Evolutionary conservation across 2,888 invertebrate genomes (phyloP), one percentile per base, ranked within the genome.

Genomic region (Uropetala carovei): DNA sequence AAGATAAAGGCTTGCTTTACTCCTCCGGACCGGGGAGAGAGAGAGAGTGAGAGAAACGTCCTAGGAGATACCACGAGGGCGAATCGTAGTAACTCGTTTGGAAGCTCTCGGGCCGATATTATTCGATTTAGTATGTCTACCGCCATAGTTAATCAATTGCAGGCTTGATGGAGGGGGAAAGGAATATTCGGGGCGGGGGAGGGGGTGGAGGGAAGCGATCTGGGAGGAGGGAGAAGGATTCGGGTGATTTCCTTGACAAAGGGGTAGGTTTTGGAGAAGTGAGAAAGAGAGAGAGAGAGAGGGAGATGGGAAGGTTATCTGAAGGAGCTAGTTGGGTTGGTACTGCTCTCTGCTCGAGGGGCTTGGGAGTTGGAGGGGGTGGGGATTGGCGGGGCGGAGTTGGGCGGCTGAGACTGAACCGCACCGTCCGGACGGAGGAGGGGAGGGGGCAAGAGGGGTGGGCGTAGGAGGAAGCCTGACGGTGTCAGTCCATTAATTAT

Each of bases 401-500:
- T 43, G 5, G 64, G 64, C 16, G 64, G 11, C 64, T 11, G 13
- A 64, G 64, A n/a, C 5, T 16, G 64, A 64, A 64, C 64, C n/a
- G 13, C 64, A n/a, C 18, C 18, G 64, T 16, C 43, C 30, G 30
- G 30, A 82, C 0, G 30, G 7, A 18, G 30, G 30, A 13, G n/a
- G 13, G 30, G 7, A 18, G 30, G 30, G 30, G n/a, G 13, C 0
- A 82, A n/a, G 64, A n/a, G 64, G 82, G 27, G 82, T 16, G 27
- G 27, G 9, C 18, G 64, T 11, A 82, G 83, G 56, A 83, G 56
- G 56, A 83, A 83, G 83, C n/a, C 89, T 64, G 89, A 68, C 89
- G 64, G 27, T 89, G 89, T 89, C 89, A 89, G 60, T 89, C 89
- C 89, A 89, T 89, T 89, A 89, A 89, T 89, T 89, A 89, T 89